Base-by-base conservation (phyloP, 35 echinoderm and acorn worm species). In the Anneissia japonica region DNA sequence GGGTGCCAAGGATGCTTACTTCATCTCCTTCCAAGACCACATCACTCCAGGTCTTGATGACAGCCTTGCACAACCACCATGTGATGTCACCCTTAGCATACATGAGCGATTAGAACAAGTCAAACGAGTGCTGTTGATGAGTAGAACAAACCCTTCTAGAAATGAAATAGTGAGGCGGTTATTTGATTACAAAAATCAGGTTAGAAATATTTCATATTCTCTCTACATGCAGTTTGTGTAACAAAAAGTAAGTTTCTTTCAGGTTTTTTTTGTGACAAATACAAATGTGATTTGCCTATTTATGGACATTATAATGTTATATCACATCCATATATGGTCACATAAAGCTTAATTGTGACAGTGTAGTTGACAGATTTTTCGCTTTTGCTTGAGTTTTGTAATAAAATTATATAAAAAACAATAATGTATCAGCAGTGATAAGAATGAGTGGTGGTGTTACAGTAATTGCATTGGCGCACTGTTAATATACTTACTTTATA, bases 1-100 rank as follows among this genome's bases (percentile, higher is more conserved):
- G 92, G 89, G 86, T 56, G 86, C 86, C 2, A 99, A 99, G 77
- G 96, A 99, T 91, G 92, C 92, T 12, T 99, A 99, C 84, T 99
- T 88, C 38, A 91, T 99, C 1, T 94, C 91, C 4, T 89, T 99
- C 12, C 96, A 99, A 73, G 36, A 88, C 21, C 19, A 87, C 9
- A 79, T 82, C 26, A 21, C 75, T 1, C 31, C 84, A 74, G 85
- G 91, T 93, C 74, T 90, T 17, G 87, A 98, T 89, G 92, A 89
- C 34, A 98, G 88, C 33, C 37, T 98, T 37, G 91, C 91, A 12
- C 88, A 81, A 37, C 95, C 91, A 3, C 88, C 86, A 31, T 36
- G 72, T 32, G 95, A 93, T 51, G 75, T 79, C 26, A 34, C 76
- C 19, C 86, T 98, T 14, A 41, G 89, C 35, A 74, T 94, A 17